These are phyloP conservation scores for Solea senegalensis DNA, from an alignment of 2,113 vertebrate species.

Conservation along the genomic window DNA sequence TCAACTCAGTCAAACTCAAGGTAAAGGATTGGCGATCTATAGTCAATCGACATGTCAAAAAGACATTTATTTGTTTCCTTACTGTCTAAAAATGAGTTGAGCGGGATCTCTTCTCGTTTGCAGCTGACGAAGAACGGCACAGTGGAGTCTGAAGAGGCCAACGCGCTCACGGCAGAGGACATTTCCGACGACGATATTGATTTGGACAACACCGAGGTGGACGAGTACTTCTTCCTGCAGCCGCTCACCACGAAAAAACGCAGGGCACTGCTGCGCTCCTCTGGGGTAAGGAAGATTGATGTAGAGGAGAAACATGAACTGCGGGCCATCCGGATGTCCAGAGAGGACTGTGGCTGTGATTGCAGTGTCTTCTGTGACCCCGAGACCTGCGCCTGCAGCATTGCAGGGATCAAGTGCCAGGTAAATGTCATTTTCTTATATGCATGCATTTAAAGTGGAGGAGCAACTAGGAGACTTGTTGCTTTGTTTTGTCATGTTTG, in stretches of 20 bases:
- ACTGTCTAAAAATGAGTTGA: neutral
- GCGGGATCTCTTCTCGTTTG: conserved; percentile 42
- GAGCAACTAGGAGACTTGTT: neutral
- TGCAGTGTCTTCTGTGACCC: conserved; percentile 97
- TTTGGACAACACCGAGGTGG: conserved; percentile 97
- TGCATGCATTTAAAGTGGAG: conserved; percentile 4
- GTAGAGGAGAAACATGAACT: conserved; percentile 98
- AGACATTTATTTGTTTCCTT: conserved; percentile 4
- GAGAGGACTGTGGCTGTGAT: conserved; percentile 98
- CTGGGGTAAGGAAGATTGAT: conserved; percentile 97
- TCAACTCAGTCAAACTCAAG: conserved; percentile 93
- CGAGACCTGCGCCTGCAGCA: conserved; percentile 96
- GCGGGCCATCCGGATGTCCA: conserved; percentile 92
- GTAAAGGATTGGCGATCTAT: conserved; percentile 24
- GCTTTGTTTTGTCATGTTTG: too few species aligned
- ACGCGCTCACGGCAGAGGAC: conserved; percentile 92
- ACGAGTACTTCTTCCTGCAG: conserved; percentile 98
- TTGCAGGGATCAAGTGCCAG: conserved; percentile 98
- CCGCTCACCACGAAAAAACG: conserved; percentile 96
- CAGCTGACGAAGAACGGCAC: conserved; percentile 98
- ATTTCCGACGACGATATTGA: conserved; percentile 98
- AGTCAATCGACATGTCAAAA: neutral
- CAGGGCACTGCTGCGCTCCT: conserved; percentile 90
- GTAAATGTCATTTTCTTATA: conserved; percentile 71
- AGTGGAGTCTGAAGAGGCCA: conserved; percentile 94